Evolutionary conservation across 2,888 invertebrate species (phyloP), one percentile per base, ranked within the genome.

Genomic region (Trissolcus brochymenae): DNA sequence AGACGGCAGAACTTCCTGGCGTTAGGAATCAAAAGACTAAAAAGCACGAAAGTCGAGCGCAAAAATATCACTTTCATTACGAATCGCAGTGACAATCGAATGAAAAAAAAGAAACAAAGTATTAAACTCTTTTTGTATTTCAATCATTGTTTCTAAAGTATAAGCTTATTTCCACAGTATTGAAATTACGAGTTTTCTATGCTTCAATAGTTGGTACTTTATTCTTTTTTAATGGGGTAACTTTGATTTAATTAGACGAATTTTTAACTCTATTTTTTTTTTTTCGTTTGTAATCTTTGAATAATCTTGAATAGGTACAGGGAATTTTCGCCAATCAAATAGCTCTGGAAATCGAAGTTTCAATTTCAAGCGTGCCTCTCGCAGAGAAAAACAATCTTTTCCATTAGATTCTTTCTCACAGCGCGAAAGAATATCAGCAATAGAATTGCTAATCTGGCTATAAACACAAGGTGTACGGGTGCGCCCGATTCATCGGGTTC

Each of bases 371-470:
- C 72, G 78, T 65, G 65, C 74, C 75, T 71, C 75, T 79, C 70
- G 46, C 74, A 64, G 79, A 78, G 76, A 74, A 78, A 81, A 80
- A 80, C 81, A 82, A 84, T 83, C 82, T 83, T 82, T 81, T 82
- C 82, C 80, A 82, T 84, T 82, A 83, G 81, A 76, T 81, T 78
- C 66, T 67, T 68, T 71, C 70, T 65, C 68, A 56, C 70, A 61
- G 61, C 51, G 73, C 68, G 73, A 79, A 79, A 79, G 80, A 82
- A 82, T 82, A 82, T 82, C 81, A 78, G 83, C 83, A 84, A 84
- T 84, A 83, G 87, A 86, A 87, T 86, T 84, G 84, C 86, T 86
- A 86, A 87, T 87, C 82, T 80, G 76, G 81, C 84, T 84, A 85
- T 85, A 85, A 86, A 86, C 84, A 85, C 75, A 82, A 82, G 67